Evolutionary conservation across 2,888 invertebrate species (phyloP).

Genomic region (Baronia brevicornis): DNA sequence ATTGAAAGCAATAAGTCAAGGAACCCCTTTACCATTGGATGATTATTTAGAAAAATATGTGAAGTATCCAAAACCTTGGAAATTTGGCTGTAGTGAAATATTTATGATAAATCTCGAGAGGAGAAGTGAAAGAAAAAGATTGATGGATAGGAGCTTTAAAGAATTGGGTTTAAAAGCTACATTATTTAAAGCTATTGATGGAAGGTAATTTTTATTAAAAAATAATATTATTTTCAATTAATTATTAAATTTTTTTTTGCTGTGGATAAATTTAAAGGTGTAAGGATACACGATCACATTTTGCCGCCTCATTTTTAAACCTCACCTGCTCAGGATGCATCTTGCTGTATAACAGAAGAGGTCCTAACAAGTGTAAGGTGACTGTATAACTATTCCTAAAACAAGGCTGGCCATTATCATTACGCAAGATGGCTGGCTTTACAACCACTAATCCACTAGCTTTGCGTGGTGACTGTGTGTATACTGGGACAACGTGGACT

Average conservation of each 20-base stretch:
- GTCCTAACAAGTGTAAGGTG: too few species aligned
- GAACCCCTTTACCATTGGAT: slow-evolving; percentile 56
- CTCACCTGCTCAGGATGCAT: too few species aligned
- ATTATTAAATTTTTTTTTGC: slow-evolving; percentile 1
- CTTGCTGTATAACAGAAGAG: too few species aligned
- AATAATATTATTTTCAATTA: neutral
- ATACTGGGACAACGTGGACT: too few species aligned
- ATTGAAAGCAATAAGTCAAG: slow-evolving; percentile 81
- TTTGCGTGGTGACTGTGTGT: too few species aligned
- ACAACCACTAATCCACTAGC: too few species aligned
- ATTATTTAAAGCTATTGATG: slow-evolving; percentile 90
- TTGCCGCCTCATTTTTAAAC: too few species aligned
- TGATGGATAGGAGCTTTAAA: slow-evolving; percentile 88
- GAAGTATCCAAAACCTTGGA: slow-evolving; percentile 68
- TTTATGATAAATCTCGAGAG: slow-evolving; percentile 95
- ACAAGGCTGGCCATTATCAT: too few species aligned
- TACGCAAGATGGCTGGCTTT: too few species aligned
- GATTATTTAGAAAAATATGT: slow-evolving; percentile 46
- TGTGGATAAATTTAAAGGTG: too few species aligned
- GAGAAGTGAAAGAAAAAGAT: slow-evolving; percentile 82
- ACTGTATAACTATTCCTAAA: too few species aligned
- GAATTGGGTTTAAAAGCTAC: slow-evolving; percentile 88
- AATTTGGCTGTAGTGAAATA: slow-evolving; percentile 84
- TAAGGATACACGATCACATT: too few species aligned
- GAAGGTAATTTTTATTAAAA: slow-evolving; percentile 73